phyloP scores from a whole-genome alignment of 2,888 invertebrate species.

The Toxonevra muliebris region DNA sequence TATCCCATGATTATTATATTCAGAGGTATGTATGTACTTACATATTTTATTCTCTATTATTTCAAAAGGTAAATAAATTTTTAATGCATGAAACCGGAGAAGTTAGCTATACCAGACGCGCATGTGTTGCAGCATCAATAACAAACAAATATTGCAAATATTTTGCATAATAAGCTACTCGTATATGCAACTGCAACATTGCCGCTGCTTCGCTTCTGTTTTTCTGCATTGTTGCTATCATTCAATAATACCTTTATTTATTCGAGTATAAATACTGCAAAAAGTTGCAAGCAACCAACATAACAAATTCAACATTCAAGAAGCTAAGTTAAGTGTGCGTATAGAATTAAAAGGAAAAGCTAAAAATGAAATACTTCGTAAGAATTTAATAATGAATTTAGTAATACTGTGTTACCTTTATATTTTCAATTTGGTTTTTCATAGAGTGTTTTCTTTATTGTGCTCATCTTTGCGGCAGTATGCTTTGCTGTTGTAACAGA shows the following conservation, averaged over 20 bases:
- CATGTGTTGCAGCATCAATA: no score
- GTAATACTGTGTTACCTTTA: neutral
- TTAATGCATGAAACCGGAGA: no score
- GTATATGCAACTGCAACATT: neutral
- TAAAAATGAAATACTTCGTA: constrained; percentile 45
- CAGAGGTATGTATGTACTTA: no score
- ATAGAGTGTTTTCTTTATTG: constrained; percentile 41
- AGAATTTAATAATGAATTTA: constrained; percentile 21
- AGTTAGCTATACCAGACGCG: no score
- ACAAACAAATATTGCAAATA: no score
- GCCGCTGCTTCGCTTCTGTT: neutral
- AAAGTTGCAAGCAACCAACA: neutral
- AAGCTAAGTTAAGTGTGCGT: constrained; percentile 5
- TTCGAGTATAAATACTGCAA: constrained; percentile 23
- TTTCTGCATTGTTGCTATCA: neutral
- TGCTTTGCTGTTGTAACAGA: constrained; percentile 37
- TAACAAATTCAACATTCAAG: constrained; percentile 13
- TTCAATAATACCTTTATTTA: neutral
- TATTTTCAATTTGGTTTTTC: neutral
- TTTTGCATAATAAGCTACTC: no score
- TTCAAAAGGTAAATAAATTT: no score
- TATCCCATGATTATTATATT: no score
- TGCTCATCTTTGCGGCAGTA: constrained; percentile 37
- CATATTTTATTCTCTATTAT: no score
- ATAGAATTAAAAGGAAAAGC: neutral